Evolutionary conservation across 2,797 vertebrate species (phyloP), one percentile per base, ranked within the genome.

Genomic region (Siniperca obscura): DNA sequence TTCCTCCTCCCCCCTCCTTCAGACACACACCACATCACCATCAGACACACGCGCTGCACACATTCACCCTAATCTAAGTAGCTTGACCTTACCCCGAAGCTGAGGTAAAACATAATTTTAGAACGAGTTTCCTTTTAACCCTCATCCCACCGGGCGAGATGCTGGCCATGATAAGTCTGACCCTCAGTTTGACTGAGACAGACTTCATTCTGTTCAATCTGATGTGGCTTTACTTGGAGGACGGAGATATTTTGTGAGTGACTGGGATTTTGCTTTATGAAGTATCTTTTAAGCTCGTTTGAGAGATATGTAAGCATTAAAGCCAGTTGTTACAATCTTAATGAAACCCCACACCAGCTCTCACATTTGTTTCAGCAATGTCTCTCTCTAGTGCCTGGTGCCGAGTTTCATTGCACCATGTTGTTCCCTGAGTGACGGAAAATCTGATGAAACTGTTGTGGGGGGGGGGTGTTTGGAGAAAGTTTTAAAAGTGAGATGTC

Each of bases 1-100:
- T 9, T 36, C 70, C 6, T 27, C 27, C 62, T 8, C 1, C 55
- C n/a, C 7, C 7, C 13, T 3, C 30, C 22, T 1, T 36, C 42
- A 38, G 27, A 73, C 64, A 16, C 57, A 25, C 60, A 44, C 70
- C 40, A 52, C 40, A 59, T 25, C 80, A 55, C 62, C 70, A 30
- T 5, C 62, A 57, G 78, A 82, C 76, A 25, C 50, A 72, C 1
- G 0, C 55, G 61, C 69, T 40, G 68, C 78, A 10, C 78, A 85
- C 78, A 6, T n/a, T 80, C 89, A 90, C 85, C 84, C 30, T 88
- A 82, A 92, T 93, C 85, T 66, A 59, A 82, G 82, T 64, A 82
- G 42, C 71, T 70, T 86, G 89, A 93, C 89, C 89, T 82, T 21
- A 0, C 84, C 90, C 82, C 2, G 21, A 48, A 87, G 82, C 87